Conservation (phyloP, 2,888 invertebrate genomes). For the Hyalella azteca region DNA sequence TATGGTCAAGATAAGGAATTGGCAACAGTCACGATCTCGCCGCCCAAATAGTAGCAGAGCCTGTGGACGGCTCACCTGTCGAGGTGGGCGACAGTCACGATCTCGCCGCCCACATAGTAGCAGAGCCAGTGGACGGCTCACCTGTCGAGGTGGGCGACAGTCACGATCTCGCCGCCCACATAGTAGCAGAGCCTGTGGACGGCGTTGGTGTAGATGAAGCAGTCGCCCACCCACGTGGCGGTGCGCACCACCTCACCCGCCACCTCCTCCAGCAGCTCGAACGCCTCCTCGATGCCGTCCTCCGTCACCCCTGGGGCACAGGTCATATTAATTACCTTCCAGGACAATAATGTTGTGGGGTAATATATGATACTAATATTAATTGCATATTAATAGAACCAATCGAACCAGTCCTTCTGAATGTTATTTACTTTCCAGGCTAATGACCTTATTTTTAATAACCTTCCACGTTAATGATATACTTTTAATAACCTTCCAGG, state of each 20-base stretch:
- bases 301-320: constrained; percentile 68
- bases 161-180: constrained; percentile 98
- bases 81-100: constrained; percentile 96
- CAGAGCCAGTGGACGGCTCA: constrained; percentile 77
- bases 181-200: constrained; percentile 98
- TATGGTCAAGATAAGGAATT: too few relatives aligned
- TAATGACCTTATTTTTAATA: too few relatives aligned
- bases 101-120: constrained; percentile 99
- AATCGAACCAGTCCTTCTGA: too few relatives aligned
- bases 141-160: constrained; percentile 93
- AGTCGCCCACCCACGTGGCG: constrained; percentile 97
- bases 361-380: too few relatives aligned
- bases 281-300: constrained; percentile 94
- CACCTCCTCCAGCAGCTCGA: constrained; percentile 69
- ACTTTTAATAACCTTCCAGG: too few relatives aligned
- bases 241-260: constrained; percentile 86
- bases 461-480: too few relatives aligned
- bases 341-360: too few relatives aligned
- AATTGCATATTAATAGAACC: too few relatives aligned
- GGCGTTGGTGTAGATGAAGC: constrained; percentile 98
- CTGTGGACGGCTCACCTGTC: constrained; percentile 69
- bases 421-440: too few relatives aligned
- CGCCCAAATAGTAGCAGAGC: neutral
- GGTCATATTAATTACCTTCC: too few relatives aligned
- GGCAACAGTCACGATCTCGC: too few relatives aligned